These are phyloP conservation scores for Aphelocoma californica DNA, from an alignment of 2,797 vertebrate species.

Conservation along the genomic window DNA sequence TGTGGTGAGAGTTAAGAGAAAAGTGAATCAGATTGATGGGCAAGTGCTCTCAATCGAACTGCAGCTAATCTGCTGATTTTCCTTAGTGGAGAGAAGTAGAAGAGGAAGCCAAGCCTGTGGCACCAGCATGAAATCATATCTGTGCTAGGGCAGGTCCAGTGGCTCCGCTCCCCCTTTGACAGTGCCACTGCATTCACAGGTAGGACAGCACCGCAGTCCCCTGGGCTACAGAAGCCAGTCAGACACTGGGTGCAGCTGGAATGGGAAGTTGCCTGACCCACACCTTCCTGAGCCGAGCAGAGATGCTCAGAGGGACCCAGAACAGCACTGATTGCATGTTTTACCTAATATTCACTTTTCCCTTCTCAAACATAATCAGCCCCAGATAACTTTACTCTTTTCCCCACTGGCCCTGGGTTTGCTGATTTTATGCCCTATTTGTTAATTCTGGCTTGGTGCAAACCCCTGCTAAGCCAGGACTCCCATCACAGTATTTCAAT, in stretches of 20 bases:
- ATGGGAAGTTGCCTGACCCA: background rate
- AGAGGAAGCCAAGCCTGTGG: background rate
- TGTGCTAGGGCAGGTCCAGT: background rate
- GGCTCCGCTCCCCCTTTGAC: background rate
- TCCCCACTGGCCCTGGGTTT: background rate
- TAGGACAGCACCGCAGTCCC: background rate
- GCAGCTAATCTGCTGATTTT: background rate
- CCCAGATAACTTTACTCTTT: background rate
- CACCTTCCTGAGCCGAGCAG: background rate
- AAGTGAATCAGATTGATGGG: background rate
- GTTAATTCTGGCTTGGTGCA: background rate
- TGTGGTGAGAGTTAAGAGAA: background rate
- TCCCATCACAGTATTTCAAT: background rate
- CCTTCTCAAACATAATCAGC: background rate
- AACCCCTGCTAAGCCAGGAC: background rate
- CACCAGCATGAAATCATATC: background rate
- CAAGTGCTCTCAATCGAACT: background rate
- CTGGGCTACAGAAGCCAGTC: background rate
- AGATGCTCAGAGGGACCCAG: background rate
- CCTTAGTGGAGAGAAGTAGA: background rate
- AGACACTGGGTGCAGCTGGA: fast-evolving
- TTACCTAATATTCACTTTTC: background rate
- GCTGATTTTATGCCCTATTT: background rate
- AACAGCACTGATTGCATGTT: background rate
- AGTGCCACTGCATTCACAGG: fast-evolving